Conservation (phyloP, 64 coral and sea anemone genomes). For the Orbicella faveolata region DNA sequence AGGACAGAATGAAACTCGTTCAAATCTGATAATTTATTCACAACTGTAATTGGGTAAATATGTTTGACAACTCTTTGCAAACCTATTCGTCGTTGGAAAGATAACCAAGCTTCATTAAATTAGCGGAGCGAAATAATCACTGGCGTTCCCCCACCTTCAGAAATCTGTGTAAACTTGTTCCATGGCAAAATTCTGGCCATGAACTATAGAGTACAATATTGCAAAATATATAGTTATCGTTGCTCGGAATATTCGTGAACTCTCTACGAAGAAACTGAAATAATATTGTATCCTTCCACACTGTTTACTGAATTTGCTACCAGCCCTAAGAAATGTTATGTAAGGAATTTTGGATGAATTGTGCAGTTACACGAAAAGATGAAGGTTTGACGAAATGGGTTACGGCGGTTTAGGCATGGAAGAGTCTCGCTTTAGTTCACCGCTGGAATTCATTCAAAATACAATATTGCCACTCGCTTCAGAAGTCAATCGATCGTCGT, state of each 20-base stretch:
- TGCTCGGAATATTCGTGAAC: constrained; percentile 1
- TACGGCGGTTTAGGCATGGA: neutral
- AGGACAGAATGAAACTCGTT: too few species aligned
- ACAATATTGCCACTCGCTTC: too few species aligned
- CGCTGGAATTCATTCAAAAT: constrained; percentile 14
- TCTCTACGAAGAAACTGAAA: neutral
- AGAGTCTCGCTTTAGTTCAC: neutral
- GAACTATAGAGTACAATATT: neutral
- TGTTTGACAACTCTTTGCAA: too few species aligned
- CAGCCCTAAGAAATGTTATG: neutral
- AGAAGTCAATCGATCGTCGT: too few species aligned
- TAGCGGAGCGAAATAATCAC: neutral
- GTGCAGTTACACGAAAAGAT: neutral
- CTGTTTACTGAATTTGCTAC: neutral
- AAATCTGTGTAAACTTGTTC: neutral
- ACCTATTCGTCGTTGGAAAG: too few species aligned
- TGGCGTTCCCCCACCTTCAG: neutral
- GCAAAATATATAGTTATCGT: neutral
- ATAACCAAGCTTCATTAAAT: too few species aligned
- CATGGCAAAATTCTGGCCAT: neutral
- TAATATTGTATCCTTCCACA: too few species aligned
- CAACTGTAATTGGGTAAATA: too few species aligned
- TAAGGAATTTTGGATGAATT: neutral
- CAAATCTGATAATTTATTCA: too few species aligned
- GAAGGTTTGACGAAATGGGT: neutral